Base-by-base conservation (phyloP, 2,797 vertebrate species). In the Phataginus tetradactyla region DNA sequence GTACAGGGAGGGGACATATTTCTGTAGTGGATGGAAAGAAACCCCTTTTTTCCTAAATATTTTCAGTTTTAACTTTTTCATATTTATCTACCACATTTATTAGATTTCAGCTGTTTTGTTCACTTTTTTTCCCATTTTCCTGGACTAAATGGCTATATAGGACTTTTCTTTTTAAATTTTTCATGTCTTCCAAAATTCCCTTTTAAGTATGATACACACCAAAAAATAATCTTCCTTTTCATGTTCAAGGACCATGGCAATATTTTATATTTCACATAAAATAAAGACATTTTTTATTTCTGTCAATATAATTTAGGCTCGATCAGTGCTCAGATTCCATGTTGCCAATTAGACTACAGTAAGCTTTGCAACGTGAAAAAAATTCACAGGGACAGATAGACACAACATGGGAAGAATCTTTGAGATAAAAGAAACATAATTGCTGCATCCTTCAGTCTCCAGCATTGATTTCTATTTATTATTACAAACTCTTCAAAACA, bases 391-490 rank as follows among this genome's bases (percentile, higher is more conserved):
- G 93, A 95, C 77, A 96, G 97, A 97, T 57, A 96, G 68, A 92
- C 59, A 96, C 83, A 98, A 98, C 91, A 9, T 0, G 34, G 88
- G 97, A 92, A 92, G 95, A 85, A 94, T 91, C 93, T 94, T 81
- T 88, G 92, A 81, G 94, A 88, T 97, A 97, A 98, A 98, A 98
- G 97, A 97, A 97, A 96, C 96, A 95, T 97, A 98, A 98, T 96
- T 97, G 97, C 98, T 98, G 93, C 86, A 95, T 88, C 94, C 94
- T 97, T 98, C 98, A 95, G 91, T 95, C 95, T 95, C 90, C 91
- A 92, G 97, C 97, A 98, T 94, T 97, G 97, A 98, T 98, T 98
- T 98, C 97, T 98, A 98, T 97, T 98, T 98, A 98, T 98, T 98
- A 98, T 97, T 98, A 94, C 91, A 96, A 98, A 98, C 96, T 98